Percentiles rank a stretch among this genome's conserved stretches.
These are phyloP conservation scores for Pseudomugil gertrudae DNA, from an alignment of 2,797 vertebrate species.

Conservation along the genomic window DNA sequence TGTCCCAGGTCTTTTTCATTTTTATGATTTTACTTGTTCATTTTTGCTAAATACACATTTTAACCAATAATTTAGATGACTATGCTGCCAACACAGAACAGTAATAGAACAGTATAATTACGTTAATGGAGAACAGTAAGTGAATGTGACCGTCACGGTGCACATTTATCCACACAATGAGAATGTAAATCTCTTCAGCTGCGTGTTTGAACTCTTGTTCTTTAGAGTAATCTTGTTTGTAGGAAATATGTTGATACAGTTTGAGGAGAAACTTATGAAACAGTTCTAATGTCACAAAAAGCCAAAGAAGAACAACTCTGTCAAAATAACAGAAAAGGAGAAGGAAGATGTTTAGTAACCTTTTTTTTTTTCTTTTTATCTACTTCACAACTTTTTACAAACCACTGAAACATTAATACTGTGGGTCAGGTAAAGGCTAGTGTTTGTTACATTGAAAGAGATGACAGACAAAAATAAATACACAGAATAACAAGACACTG, in stretches of 20 bases:
- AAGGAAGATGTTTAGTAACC: conserved; percentile 7
- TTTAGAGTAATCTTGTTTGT: background rate
- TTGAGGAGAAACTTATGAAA: conserved; percentile 26
- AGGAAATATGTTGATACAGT: background rate
- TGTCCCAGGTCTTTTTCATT: background rate
- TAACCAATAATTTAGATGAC: background rate
- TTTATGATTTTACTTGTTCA: background rate
- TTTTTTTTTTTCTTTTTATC: background rate
- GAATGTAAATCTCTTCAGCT: background rate
- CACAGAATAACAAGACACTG: background rate
- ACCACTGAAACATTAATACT: background rate
- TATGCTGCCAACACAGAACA: background rate
- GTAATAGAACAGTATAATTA: background rate
- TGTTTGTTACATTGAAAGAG: background rate
- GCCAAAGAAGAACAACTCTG: conserved; percentile 23
- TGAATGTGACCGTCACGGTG: background rate
- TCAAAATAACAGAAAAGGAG: conserved; percentile 25
- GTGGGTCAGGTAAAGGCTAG: background rate
- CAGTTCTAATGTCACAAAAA: conserved; percentile 2
- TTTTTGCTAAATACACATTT: background rate
- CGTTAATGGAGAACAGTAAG: background rate
- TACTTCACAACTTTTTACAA: conserved; percentile 10
- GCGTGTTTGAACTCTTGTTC: conserved; percentile 6
- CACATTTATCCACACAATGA: background rate
- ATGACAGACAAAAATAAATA: background rate